Conservation (phyloP, 2,797 vertebrate genomes). For the Anas acuta region DNA sequence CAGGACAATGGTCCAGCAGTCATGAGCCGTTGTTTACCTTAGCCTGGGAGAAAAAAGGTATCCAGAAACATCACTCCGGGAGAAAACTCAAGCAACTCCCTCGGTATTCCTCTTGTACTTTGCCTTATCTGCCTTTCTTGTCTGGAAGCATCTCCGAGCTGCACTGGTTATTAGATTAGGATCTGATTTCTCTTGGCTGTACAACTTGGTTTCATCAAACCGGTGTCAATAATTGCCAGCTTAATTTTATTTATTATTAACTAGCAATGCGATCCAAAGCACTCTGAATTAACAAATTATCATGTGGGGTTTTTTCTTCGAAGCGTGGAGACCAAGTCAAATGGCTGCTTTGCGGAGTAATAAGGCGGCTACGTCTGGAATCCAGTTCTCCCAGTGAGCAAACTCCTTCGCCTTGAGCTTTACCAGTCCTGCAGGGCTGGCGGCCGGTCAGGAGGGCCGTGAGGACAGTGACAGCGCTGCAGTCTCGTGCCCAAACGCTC, state of each 20-base stretch:
- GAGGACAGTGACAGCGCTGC: not conserved
- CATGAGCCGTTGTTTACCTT: not conserved
- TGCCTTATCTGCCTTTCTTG: not conserved
- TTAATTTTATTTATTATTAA: not conserved
- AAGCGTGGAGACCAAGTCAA: not conserved
- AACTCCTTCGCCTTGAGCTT: not conserved
- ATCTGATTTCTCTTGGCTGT: not conserved
- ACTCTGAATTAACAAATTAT: not conserved
- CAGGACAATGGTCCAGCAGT: not conserved
- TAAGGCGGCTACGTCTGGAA: not conserved
- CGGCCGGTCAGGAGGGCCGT: not conserved
- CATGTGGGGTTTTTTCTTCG: not conserved
- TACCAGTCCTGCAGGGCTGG: constrained; percentile 6
- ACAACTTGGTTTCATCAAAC: not conserved
- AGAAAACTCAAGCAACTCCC: not conserved
- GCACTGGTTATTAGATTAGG: not conserved
- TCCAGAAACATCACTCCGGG: not conserved
- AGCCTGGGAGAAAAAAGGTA: not conserved
- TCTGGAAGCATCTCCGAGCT: not conserved
- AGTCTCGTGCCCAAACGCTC: not conserved
- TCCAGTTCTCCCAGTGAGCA: not conserved
- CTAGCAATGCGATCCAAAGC: not conserved
- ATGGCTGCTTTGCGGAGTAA: not conserved
- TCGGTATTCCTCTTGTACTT: not conserved
- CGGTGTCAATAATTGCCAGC: not conserved